Conservation (phyloP, 2,797 vertebrate genomes). For the Eulemur albifrons region DNA sequence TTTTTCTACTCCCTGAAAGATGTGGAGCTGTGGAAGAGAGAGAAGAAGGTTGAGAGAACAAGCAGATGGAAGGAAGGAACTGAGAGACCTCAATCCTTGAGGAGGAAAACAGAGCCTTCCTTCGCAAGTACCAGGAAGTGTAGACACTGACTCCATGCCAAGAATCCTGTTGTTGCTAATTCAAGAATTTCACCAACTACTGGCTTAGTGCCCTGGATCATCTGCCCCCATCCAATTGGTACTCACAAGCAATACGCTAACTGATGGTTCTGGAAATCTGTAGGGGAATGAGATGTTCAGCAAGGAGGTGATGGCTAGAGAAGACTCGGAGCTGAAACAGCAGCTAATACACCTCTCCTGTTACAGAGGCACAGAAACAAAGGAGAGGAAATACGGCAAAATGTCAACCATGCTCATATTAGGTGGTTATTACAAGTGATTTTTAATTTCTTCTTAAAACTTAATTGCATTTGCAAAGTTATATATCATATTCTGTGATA, state of each 20-base stretch:
- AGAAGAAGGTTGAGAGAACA: conserved; percentile 37
- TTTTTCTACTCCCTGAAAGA: conserved; percentile 55
- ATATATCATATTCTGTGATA: neutral
- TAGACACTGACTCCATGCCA: neutral
- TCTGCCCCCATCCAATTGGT: neutral
- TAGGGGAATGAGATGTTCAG: neutral
- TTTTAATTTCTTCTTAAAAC: neutral
- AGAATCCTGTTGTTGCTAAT: neutral
- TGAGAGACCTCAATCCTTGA: neutral
- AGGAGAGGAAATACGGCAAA: neutral
- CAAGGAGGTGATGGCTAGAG: neutral
- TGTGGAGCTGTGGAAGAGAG: conserved; percentile 45
- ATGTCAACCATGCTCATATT: neutral
- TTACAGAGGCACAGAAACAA: neutral
- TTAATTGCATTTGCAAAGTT: neutral
- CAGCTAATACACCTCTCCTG: neutral
- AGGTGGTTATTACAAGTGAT: neutral
- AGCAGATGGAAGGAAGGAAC: conserved; percentile 68
- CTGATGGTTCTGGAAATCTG: neutral
- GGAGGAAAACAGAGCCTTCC: conserved; percentile 44
- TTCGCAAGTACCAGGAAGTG: neutral
- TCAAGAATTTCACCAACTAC: neutral
- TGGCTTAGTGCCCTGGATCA: neutral
- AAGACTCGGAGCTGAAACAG: neutral
- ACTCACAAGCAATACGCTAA: neutral